Base-by-base conservation (phyloP, 2,888 invertebrate genomes). In the Cabera pusaria region DNA sequence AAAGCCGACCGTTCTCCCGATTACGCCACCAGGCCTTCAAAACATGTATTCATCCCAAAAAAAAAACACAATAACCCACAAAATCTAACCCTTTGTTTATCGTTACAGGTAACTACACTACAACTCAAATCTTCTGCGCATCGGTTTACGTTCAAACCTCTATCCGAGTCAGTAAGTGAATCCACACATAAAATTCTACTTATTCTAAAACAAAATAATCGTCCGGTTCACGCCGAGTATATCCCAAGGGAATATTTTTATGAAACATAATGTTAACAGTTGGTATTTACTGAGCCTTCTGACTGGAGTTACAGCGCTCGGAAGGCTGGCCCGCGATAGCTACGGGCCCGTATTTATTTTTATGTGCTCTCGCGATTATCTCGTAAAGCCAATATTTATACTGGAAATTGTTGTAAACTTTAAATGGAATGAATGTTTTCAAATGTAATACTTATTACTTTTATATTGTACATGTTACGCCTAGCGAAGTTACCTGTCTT, bases 351-450 rank as follows among this genome's bases (percentile, higher is more conserved):
- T 39, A 39, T 39, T 39, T 27, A 33, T 27, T 39, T 33, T 27
- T 39, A 39, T 39, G 17, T 22, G 7, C 27, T 14, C 10, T 27
- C 31, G 12, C 38, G 32, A 19, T 38, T 31, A 26, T 27, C 38
- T 26, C 27, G 27, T 23, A 27, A 27, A 33, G 7, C 10, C 32
- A 39, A 39, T 32, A 39, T 39, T 39, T 33, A 27, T 23, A 27
- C 19, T 27, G 23, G 19, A 33, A 33, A 39, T 26, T 27, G 39
- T 10, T 22, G 26, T 34, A 34, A 32, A 21, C 11, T 12, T 39
- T 8, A 14, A 39, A 39, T 27, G 17, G 11, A 32, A 33, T 32
- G 21, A 16, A 14, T 14, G 0, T n/a, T n/a, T n/a, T n/a, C n/a
- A n/a, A n/a, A n/a, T n/a, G n/a, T n/a, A n/a, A n/a, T n/a, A n/a